A percentile compares a stretch with the other conserved stretches of the same genome.
These are phyloP conservation scores for Diarsia rubi DNA, from an alignment of 2,888 invertebrate genomes.

Conservation along the genomic window DNA sequence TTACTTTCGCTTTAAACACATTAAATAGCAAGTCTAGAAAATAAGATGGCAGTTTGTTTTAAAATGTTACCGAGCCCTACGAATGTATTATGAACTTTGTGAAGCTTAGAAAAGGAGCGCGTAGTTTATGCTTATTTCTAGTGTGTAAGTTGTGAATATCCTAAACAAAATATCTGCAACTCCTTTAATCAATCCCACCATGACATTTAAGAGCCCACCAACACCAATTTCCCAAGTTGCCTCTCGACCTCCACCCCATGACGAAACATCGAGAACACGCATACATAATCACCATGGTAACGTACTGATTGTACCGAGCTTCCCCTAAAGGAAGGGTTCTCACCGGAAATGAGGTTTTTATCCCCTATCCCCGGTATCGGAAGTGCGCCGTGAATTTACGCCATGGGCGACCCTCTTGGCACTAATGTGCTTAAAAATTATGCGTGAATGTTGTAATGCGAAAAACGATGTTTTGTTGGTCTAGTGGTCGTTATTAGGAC, in stretches of 20 bases:
- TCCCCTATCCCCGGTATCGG: constrained; percentile 78
- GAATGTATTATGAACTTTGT: too few relatives aligned
- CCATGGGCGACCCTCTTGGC: constrained; percentile 61
- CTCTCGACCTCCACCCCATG: constrained; percentile 31
- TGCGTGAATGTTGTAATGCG: constrained; percentile 31
- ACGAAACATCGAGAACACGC: constrained; percentile 35
- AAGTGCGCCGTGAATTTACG: constrained; percentile 72
- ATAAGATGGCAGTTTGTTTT: too few relatives aligned
- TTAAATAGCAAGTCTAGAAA: too few relatives aligned
- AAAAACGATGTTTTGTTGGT: constrained; percentile 33
- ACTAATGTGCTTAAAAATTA: constrained; percentile 48
- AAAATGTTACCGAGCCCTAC: too few relatives aligned
- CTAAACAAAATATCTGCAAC: too few relatives aligned
- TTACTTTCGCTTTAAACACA: too few relatives aligned
- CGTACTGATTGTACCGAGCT: constrained; percentile 64
- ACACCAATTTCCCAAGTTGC: constrained; percentile 8
- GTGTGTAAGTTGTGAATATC: too few relatives aligned
- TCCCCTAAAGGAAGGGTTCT: constrained; percentile 81
- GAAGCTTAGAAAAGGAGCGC: too few relatives aligned
- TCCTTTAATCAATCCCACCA: not conserved
- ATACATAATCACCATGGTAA: constrained; percentile 70
- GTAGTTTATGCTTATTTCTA: too few relatives aligned
- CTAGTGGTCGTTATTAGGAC: too few relatives aligned
- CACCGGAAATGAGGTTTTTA: constrained; percentile 86
- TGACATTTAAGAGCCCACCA: not conserved